phyloP scores from a whole-genome alignment of 2,797 vertebrate genomes.

The Phaenicophaeus curvirostris region DNA sequence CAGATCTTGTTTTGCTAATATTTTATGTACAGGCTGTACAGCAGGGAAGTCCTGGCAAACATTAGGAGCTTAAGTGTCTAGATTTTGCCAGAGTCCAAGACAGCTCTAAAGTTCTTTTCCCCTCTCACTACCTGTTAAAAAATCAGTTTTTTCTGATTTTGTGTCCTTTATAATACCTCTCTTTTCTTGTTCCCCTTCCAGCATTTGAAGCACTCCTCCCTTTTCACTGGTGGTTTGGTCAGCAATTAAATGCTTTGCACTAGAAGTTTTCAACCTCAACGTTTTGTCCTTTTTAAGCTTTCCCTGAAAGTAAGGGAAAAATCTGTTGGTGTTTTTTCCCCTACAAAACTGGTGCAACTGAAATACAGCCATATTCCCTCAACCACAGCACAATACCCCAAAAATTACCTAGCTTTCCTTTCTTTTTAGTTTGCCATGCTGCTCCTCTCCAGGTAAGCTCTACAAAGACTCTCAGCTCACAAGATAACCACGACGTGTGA shows the following conservation, averaged over 20 bases:
- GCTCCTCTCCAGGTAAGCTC: accelerated
- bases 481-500: accelerated
- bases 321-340: accelerated
- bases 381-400: accelerated
- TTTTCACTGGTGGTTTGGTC: neutral
- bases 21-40: neutral
- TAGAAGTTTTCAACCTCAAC: accelerated
- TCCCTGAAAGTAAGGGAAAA: neutral
- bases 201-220: accelerated
- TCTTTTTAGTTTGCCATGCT: accelerated
- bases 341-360: neutral
- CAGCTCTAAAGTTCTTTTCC: neutral
- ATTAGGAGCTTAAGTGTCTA: no score
- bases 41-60: neutral
- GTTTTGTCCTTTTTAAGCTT: neutral
- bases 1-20: neutral
- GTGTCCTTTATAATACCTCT: accelerated
- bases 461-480: accelerated
- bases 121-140: neutral
- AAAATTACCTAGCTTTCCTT: accelerated
- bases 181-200: accelerated
- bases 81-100: neutral
- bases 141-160: accelerated
- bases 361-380: accelerated
- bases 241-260: accelerated